These are phyloP conservation scores for Eidolon helvum DNA, from an alignment of 2,113 vertebrate species.

Conservation along the genomic window DNA sequence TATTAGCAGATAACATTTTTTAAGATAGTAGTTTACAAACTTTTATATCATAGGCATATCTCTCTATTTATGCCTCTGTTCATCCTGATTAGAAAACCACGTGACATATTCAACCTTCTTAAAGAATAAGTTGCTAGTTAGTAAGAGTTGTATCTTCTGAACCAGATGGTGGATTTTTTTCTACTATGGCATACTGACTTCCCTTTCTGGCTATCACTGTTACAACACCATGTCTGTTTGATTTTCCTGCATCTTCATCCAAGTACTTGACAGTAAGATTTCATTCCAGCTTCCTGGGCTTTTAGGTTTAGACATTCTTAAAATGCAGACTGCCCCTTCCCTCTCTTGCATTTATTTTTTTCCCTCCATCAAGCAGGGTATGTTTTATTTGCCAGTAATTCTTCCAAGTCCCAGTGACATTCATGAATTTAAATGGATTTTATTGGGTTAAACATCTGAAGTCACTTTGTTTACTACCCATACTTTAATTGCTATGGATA, in stretches of 20 bases:
- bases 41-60: background rate
- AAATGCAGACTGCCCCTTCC: background rate
- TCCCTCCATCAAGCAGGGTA: background rate
- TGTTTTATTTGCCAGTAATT: background rate
- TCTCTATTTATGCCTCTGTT: background rate
- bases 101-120: background rate
- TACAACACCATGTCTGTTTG: background rate
- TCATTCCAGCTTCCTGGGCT: background rate
- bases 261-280: background rate
- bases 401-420: background rate
- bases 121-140: background rate
- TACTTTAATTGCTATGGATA: background rate
- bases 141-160: background rate
- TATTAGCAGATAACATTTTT: background rate
- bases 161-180: background rate
- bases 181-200: background rate
- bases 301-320: background rate
- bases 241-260: background rate
- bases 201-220: background rate
- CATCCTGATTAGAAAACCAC: background rate
- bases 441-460: background rate
- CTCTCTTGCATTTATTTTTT: background rate
- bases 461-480: conserved; percentile 2
- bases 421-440: background rate
- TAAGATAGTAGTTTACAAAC: background rate